Base-by-base conservation (phyloP, 2,888 invertebrate species). In the Rhorus exstirpatorius region DNA sequence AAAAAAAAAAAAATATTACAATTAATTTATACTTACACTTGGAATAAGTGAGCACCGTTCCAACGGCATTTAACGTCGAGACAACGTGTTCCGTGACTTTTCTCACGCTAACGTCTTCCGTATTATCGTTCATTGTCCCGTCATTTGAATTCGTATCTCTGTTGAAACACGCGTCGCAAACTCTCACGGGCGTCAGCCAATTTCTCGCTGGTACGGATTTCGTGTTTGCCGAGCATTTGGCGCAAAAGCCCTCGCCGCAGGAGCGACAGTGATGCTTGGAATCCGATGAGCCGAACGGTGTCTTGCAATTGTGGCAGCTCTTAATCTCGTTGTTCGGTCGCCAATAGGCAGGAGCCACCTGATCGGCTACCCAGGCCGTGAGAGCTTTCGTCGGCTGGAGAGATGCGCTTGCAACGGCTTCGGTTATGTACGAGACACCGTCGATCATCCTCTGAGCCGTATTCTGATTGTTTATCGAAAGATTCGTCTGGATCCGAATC, bases 241-340 rank as follows among this genome's bases (percentile, higher is more conserved):
- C 95, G 91, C 97, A 97, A 88, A 97, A 97, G 0, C 97, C 97
- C 90, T 96, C 95, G 0, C 97, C 97, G 91, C 97, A 97, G 0
- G 95, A 94, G 67, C 97, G 95, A 88, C 97, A 97, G 89, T 97
- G 97, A 89, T 96, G 97, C 86, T 96, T 96, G 17, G 94, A 94
- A 24, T 94, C 94, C 46, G 93, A 93, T 63, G 93, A 90, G 67
- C 94, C 93, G 88, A 96, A 96, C 60, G 93, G 91, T 68, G 91
- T 93, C 86, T 95, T 94, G 91, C 97, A 97, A 65, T 94, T 94
- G 86, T 94, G 93, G 90, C 97, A 97, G 84, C 94, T 91, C 89
- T 93, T 95, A 82, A 97, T 97, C 90, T 96, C 95, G 85, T 95
- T 93, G 91, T 97, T 97, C 7, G 96, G 96, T 76, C 95, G 94